Percentiles rank a stretch among this genome's conserved stretches.
phyloP scores from a whole-genome alignment of 2,113 vertebrate species.

The Eubucco bourcierii region DNA sequence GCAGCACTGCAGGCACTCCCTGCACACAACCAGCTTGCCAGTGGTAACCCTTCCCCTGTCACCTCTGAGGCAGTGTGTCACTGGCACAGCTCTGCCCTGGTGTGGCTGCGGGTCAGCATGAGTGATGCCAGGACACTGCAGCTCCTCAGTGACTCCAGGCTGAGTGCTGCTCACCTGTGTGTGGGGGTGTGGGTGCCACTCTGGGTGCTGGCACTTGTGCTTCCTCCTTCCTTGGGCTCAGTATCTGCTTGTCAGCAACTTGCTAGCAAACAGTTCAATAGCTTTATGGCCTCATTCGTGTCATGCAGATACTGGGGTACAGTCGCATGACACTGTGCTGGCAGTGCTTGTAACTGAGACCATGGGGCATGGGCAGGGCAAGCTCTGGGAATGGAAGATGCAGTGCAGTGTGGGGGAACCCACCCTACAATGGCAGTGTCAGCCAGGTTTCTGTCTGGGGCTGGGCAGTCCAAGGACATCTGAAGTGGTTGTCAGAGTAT shows the following conservation, averaged over 20 bases:
- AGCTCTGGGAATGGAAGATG: background rate
- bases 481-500: fast-evolving
- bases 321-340: fast-evolving
- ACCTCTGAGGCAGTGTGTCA: fast-evolving
- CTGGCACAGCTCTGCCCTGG: background rate
- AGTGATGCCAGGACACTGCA: background rate
- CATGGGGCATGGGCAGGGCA: fast-evolving
- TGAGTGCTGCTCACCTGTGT: fast-evolving
- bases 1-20: background rate
- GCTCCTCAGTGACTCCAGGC: fast-evolving
- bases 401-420: fast-evolving
- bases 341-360: background rate
- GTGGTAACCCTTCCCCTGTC: background rate
- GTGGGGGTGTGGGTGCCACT: background rate
- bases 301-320: fast-evolving
- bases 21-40: background rate
- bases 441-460: fast-evolving
- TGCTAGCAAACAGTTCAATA: fast-evolving
- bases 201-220: background rate
- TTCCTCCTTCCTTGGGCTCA: background rate
- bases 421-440: fast-evolving
- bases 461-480: background rate
- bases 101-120: background rate
- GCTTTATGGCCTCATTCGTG: background rate
- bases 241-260: background rate